These are phyloP conservation scores for Drosophila fuyamai DNA, from an alignment of 1,140 invertebrate species.

Conservation along the genomic window DNA sequence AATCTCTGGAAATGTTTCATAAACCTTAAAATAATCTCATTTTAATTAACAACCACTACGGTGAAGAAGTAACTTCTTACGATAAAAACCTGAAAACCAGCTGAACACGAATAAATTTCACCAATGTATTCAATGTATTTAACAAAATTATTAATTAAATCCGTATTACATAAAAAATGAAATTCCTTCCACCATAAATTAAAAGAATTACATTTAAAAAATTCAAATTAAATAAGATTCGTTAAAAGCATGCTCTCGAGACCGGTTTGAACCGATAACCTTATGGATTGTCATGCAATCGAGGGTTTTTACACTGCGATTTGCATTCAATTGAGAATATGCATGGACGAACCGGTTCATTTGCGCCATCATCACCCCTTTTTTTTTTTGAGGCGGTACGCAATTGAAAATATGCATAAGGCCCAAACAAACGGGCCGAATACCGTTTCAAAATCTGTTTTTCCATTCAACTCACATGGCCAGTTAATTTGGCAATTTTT, in stretches of 20 bases:
- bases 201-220: background rate
- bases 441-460: slow-evolving; percentile 53
- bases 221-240: background rate
- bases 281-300: slow-evolving; percentile 10
- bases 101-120: too few relatives aligned
- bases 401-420: slow-evolving; percentile 27
- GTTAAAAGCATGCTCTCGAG: background rate
- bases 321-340: slow-evolving; percentile 12
- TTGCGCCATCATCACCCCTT: background rate
- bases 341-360: background rate
- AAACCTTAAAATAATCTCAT: too few relatives aligned
- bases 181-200: background rate
- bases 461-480: slow-evolving; percentile 36
- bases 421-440: slow-evolving; percentile 1
- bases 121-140: background rate
- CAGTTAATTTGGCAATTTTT: slow-evolving; percentile 61
- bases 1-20: too few relatives aligned
- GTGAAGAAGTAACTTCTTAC: too few relatives aligned
- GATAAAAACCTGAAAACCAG: too few relatives aligned
- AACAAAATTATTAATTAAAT: background rate
- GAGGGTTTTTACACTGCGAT: background rate
- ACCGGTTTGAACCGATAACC: slow-evolving; percentile 11
- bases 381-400: slow-evolving; percentile 20
- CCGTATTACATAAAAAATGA: too few relatives aligned
- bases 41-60: too few relatives aligned